Evolutionary conservation across 2,797 vertebrate genomes (phyloP).

Genomic region (Channa striata): DNA sequence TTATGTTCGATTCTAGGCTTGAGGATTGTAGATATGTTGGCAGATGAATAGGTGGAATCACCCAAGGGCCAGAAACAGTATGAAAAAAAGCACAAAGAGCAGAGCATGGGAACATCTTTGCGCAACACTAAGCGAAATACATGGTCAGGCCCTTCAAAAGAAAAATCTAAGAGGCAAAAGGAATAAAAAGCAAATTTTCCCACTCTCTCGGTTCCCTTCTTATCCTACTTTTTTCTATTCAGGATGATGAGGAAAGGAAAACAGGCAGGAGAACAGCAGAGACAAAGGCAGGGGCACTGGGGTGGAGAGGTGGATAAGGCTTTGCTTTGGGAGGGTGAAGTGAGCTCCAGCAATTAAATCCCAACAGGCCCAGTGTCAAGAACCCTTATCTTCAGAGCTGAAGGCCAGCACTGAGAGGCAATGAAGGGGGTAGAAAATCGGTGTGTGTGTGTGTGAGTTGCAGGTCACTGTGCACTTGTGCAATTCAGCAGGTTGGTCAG

Average conservation of each 20-base stretch:
- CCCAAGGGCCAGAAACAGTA: slow-evolving; percentile 16
- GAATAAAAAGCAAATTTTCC: slow-evolving; percentile 31
- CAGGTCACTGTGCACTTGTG: slow-evolving; percentile 58
- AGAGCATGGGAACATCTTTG: slow-evolving; percentile 43
- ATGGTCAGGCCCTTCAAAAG: slow-evolving; percentile 27
- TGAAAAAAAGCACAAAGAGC: slow-evolving; percentile 19
- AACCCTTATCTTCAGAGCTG: slow-evolving; percentile 74
- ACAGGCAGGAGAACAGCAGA: slow-evolving; percentile 45
- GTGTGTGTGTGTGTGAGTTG: slow-evolving; percentile 26
- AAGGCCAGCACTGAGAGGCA: slow-evolving; percentile 63
- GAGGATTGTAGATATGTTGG: slow-evolving; percentile 40
- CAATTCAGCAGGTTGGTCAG: slow-evolving; percentile 41
- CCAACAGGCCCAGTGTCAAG: slow-evolving; percentile 72
- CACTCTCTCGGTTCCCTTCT: slow-evolving; percentile 18
- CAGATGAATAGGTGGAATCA: slow-evolving; percentile 50
- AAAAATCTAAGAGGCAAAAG: slow-evolving; percentile 36
- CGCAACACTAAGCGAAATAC: slow-evolving; percentile 40
- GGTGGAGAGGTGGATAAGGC: slow-evolving; percentile 58
- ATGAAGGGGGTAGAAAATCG: slow-evolving; percentile 42
- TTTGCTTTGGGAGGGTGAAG: slow-evolving; percentile 62
- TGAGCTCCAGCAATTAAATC: slow-evolving; percentile 74
- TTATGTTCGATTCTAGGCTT: slow-evolving; percentile 32
- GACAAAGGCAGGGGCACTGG: slow-evolving; percentile 59
- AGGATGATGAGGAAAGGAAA: slow-evolving; percentile 65
- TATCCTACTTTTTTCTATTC: slow-evolving; percentile 46